Percentiles rank a stretch among this genome's conserved stretches.
Conservation (phyloP, 2,113 vertebrate genomes). For the Myodes glareolus region DNA sequence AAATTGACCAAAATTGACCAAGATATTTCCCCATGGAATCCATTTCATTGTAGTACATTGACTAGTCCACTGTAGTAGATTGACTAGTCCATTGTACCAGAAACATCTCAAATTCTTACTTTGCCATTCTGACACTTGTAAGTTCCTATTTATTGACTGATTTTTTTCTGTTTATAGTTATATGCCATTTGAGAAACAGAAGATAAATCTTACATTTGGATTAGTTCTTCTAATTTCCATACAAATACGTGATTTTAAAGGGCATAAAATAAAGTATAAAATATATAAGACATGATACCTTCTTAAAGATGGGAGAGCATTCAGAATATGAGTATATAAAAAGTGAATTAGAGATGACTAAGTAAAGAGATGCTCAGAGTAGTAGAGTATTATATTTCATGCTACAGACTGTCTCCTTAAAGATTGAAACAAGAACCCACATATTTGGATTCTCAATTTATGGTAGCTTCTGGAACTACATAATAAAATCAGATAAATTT, state of each 20-base stretch:
- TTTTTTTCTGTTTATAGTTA: background rate
- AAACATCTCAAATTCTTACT: background rate
- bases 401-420: background rate
- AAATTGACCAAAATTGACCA: background rate
- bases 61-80: background rate
- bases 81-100: background rate
- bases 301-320: background rate
- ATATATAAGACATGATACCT: background rate
- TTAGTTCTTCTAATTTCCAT: background rate
- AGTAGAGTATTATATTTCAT: background rate
- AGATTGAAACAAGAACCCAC: background rate
- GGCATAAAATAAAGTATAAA: background rate
- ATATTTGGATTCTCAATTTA: background rate
- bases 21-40: background rate
- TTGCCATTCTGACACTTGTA: background rate
- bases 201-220: constrained; percentile 28
- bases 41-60: background rate
- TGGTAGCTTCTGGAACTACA: background rate
- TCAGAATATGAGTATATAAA: constrained; percentile 6
- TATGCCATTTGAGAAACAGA: background rate
- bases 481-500: background rate
- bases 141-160: background rate
- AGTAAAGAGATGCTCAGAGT: background rate
- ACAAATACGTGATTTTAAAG: background rate
- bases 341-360: background rate